Base-by-base conservation (phyloP, 2,888 invertebrate genomes). In the Malthinus seriepunctatus region DNA sequence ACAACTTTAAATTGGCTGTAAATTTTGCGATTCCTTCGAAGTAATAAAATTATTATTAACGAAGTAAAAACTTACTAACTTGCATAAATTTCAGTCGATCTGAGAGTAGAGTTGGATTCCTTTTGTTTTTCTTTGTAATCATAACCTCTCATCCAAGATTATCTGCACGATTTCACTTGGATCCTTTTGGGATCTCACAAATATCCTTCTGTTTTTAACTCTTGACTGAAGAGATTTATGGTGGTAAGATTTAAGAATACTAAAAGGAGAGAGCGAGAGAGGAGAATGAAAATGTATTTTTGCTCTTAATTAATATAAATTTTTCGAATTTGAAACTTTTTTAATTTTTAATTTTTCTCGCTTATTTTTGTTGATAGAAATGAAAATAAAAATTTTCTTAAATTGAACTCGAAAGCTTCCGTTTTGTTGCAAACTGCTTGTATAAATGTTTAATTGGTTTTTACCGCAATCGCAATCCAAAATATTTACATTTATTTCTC, bases 161-260 rank as follows among this genome's bases (percentile, higher is more conserved):
- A 55, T 55, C 55, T 55, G 55, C 55, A 55, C 55, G 55, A 55
- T 55, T 55, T 55, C 55, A 55, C 49, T 55, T 48, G 55, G 55
- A 55, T 48, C 55, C 55, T 55, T 55, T 49, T 49, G 55, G 55
- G 55, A 55, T 48, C 55, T 55, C 55, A 49, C 55, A 55, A 49
- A 55, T 55, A 55, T 55, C 55, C 48, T 38, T 47, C 54, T 48
- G 54, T 47, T 48, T 47, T 39, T 38, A 54, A 46, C 54, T 47
- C 48, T 11, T 53, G 47, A 53, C 54, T 39, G 34, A 44, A 49
- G 44, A 55, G 55, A 55, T 55, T 55, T 55, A 55, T 55, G 32
- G 49, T 37, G 23, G 11, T 45, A 31, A n/a, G 32, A 45, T 12
- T 45, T 23, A 5, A 42, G 39, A 42, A 42, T 42, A 42, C 39